Base-by-base conservation (phyloP, 2,797 vertebrate genomes). In the Coregonus suidteri region DNA sequence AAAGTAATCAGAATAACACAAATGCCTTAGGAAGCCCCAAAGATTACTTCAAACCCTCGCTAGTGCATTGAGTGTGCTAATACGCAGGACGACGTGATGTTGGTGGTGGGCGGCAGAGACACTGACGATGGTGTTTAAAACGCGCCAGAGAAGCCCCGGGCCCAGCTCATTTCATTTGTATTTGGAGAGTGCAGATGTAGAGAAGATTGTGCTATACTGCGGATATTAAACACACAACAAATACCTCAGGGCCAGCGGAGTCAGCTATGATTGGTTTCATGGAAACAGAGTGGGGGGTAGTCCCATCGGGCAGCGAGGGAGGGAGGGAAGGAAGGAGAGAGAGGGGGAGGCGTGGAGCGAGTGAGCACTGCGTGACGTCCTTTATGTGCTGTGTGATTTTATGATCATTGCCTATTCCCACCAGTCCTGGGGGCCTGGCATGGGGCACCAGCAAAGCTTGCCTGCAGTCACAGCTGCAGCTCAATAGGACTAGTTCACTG, bases 371-470 rank as follows among this genome's bases (percentile, higher is more conserved):
- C 62, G 54, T 7, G 53, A n/a, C 31, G 31, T 52, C 30, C 69
- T 71, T 66, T 68, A 66, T 66, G 51, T 31, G 71, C 75, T 52
- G 51, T 73, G 70, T 62, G 69, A 68, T 66, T 76, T 35, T 68
- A 71, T 73, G 74, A 72, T 73, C 70, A 77, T 73, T 78, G 71
- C 76, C 13, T 67, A 67, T 78, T 73, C 76, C 71, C 71, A 52
- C 54, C 51, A 72, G 51, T 14, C 25, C 25, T 13, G 20, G 18
- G 56, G 18, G n/a, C n/a, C 51, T 72, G 71, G 71, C 51, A 3
- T 34, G 51, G 69, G 9, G 37, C 35, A 74, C 73, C 5, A 25
- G 47, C 59, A 75, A 16, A 62, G 18, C 31, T 9, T 31, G 51
- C 30, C 53, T 62, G 34, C 31, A 62, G 52, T 53, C 51, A 72